Evolutionary conservation across 2,797 vertebrate genomes (phyloP).

Genomic region (Sebastes nivosus): DNA sequence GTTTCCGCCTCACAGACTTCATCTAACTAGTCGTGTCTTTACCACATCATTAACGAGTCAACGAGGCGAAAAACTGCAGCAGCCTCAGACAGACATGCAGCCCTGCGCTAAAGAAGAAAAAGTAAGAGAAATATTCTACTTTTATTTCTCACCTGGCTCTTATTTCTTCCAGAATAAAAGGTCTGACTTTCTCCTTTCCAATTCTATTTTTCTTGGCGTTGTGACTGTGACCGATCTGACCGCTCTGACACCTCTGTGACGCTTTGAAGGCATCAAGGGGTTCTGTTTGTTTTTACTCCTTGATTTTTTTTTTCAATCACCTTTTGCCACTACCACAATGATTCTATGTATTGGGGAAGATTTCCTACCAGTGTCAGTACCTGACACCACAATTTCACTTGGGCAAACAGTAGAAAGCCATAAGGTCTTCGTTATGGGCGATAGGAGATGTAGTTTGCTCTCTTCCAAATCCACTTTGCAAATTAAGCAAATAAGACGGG

Average conservation of each 20-base stretch:
- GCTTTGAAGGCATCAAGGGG: constrained; percentile 14
- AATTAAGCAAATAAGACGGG: background rate
- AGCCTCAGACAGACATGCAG: constrained; percentile 46
- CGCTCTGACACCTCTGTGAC: background rate
- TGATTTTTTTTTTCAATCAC: constrained; percentile 9
- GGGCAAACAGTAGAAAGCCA: background rate
- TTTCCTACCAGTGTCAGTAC: constrained; percentile 2
- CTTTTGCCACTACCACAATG: constrained; percentile 23
- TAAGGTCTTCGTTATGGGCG: background rate
- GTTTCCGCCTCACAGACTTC: constrained; percentile 60
- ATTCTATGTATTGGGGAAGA: constrained; percentile 3
- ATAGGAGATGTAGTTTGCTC: background rate
- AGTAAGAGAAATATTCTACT: constrained; percentile 1
- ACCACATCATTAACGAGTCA: constrained; percentile 73
- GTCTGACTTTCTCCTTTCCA: constrained; percentile 24
- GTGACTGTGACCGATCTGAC: background rate
- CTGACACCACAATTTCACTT: background rate
- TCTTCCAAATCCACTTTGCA: background rate
- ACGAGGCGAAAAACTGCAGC: constrained; percentile 57
- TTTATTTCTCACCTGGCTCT: background rate
- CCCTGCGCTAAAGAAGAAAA: constrained; percentile 5
- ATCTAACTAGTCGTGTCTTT: constrained; percentile 61
- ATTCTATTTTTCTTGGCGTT: constrained; percentile 39
- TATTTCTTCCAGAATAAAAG: constrained; percentile 5
- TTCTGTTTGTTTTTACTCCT: constrained; percentile 34